Base-by-base conservation (phyloP, 2,888 invertebrate genomes). In the Nyleta sp. region DNA sequence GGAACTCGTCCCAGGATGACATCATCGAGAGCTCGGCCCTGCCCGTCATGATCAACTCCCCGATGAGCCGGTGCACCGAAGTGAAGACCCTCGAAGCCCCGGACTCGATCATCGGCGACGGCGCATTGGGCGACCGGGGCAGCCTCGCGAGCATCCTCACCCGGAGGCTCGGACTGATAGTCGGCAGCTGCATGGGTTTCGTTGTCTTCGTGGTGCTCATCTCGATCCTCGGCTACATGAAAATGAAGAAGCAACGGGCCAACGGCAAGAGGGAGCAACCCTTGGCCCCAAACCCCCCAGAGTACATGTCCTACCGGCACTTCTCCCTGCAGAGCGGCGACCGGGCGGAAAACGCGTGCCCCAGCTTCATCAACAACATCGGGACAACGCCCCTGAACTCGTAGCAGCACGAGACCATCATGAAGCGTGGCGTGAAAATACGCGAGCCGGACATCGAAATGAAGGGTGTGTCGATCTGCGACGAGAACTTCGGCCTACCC, bases 121-220 rank as follows among this genome's bases (percentile, higher is more conserved):
- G 92, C 62, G 92, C 93, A 17, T 87, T 94, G 79, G 93, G 94
- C 13, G 94, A 94, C 85, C 94, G 95, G 18, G 94, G 94, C 20
- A 93, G 93, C 18, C 93, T 95, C 50, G 94, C 95, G 77, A 95
- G 95, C 74, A 95, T 97, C 85, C 92, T 97, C 48, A 96, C 96
- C 1, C 93, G 97, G 71, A 93, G 97, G 78, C 92, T 97, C 64
- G 96, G 97, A 33, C 93, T 97, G 81, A 96, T 97, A 84, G 95
- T 97, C 67, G 97, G 97, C 67, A 95, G 96, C 89, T 96, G 95
- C 87, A 94, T 97, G 92, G 96, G 96, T 65, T 95, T 96, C 86
- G 94, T 96, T 80, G 96, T 97, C 59, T 97, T 97, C 88, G 93
- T 97, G 59, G 95, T 96, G 10, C 92, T 97, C 85, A 95, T 96